phyloP scores from a whole-genome alignment of 2,797 vertebrate species.

The Choloepus didactylus region DNA sequence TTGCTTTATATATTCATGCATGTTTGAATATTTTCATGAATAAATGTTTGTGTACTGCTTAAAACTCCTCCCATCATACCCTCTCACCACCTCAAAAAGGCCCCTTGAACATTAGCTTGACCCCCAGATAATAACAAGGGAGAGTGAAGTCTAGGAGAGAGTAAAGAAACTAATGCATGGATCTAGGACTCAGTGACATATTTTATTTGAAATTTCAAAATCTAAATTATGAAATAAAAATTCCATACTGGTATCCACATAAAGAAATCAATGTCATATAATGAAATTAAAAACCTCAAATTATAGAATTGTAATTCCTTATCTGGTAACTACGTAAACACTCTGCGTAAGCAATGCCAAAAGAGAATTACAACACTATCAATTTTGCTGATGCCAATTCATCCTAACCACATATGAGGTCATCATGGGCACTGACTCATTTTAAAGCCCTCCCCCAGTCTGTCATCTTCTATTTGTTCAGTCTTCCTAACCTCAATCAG shows the following conservation, averaged over 20 bases:
- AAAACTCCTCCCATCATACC: not conserved
- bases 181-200: not conserved
- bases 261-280: not conserved
- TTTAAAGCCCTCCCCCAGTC: not conserved
- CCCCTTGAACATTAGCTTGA: not conserved
- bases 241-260: not conserved
- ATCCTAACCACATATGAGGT: not conserved
- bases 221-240: not conserved
- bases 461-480: not conserved
- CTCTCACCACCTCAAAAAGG: not conserved
- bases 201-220: not conserved
- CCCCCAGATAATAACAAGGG: not conserved
- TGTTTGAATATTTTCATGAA: not conserved
- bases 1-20: not conserved
- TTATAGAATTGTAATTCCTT: not conserved
- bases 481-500: not conserved
- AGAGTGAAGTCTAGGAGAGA: not conserved
- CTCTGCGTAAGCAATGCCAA: not conserved
- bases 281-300: slow-evolving; percentile 9
- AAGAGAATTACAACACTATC: not conserved
- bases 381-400: not conserved
- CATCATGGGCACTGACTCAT: not conserved
- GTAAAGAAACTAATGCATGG: not conserved
- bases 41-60: not conserved
- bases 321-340: not conserved